phyloP scores from a whole-genome alignment of 2,797 vertebrate species.

The Megalops cyprinoides region DNA sequence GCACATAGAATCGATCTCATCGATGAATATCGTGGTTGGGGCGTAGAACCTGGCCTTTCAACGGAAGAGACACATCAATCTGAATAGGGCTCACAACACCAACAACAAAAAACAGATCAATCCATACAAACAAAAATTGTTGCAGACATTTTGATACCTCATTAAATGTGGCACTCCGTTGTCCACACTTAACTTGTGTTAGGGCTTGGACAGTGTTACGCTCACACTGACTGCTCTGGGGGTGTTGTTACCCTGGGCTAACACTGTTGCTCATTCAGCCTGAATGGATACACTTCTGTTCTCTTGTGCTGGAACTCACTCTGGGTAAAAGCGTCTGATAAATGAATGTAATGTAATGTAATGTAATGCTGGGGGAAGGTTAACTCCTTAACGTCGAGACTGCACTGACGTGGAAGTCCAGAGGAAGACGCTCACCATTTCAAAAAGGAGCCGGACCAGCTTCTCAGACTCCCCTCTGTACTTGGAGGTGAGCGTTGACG shows the following conservation, averaged over 20 bases:
- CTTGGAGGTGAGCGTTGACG: slow-evolving; percentile 96
- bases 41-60: slow-evolving; percentile 92
- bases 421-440: slow-evolving; percentile 82
- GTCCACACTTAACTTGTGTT: too few species aligned
- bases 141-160: neutral
- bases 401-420: neutral
- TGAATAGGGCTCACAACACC: neutral
- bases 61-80: slow-evolving; percentile 6
- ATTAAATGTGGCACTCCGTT: neutral
- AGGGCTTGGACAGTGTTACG: too few species aligned
- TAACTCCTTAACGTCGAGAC: neutral
- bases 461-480: slow-evolving; percentile 99
- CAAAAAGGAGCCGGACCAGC: slow-evolving; percentile 93
- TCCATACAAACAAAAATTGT: neutral
- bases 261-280: too few species aligned
- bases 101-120: neutral
- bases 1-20: slow-evolving; percentile 98
- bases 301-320: too few species aligned
- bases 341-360: too few species aligned
- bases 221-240: too few species aligned
- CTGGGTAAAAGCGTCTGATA: too few species aligned
- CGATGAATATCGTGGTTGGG: slow-evolving; percentile 97
- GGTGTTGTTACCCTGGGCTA: too few species aligned
- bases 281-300: too few species aligned
- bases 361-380: too few species aligned